Percentiles rank a stretch among this genome's conserved stretches.
Conservation (phyloP, 2,113 vertebrate species). For the Forbesichthys agassizii region DNA sequence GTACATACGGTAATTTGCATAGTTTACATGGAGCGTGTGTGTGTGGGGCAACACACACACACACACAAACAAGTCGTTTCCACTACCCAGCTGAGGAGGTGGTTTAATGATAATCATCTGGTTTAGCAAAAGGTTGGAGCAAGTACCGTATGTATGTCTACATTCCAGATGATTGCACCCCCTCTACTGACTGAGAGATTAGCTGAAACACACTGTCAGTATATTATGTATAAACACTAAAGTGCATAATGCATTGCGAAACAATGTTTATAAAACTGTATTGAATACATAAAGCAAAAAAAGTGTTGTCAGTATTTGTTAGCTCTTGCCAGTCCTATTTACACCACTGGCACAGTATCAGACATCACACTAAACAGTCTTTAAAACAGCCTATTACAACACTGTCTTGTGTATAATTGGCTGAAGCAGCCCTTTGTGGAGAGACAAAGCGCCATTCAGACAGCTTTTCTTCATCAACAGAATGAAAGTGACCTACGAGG, state of each 20-base stretch:
- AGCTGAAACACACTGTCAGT: conserved; percentile 6
- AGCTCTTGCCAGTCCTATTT: conserved; percentile 47
- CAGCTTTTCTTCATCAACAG: conserved; percentile 42
- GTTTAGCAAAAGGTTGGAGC: too few species aligned
- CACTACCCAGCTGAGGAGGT: too few species aligned
- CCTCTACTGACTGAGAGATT: background rate
- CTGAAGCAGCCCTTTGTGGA: conserved; percentile 44
- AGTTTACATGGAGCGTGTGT: too few species aligned
- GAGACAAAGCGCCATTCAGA: conserved; percentile 52
- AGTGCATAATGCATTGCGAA: conserved; percentile 11
- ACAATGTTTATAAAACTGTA: conserved; percentile 28
- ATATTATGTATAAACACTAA: conserved; percentile 14
- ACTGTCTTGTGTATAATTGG: conserved; percentile 45
- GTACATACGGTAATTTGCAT: too few species aligned
- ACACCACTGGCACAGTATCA: conserved; percentile 51
- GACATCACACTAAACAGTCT: conserved; percentile 36
- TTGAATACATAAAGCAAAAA: conserved; percentile 13
- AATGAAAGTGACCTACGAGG: conserved; percentile 53
- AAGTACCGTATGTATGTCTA: too few species aligned
- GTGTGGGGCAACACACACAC: too few species aligned
- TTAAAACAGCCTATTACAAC: conserved; percentile 51
- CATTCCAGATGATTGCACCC: too few species aligned
- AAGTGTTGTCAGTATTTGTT: conserved; percentile 53
- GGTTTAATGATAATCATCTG: too few species aligned
- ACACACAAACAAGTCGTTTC: too few species aligned